These are phyloP conservation scores for Atrichornis clamosus DNA, from an alignment of 2,113 vertebrate species.

Conservation along the genomic window DNA sequence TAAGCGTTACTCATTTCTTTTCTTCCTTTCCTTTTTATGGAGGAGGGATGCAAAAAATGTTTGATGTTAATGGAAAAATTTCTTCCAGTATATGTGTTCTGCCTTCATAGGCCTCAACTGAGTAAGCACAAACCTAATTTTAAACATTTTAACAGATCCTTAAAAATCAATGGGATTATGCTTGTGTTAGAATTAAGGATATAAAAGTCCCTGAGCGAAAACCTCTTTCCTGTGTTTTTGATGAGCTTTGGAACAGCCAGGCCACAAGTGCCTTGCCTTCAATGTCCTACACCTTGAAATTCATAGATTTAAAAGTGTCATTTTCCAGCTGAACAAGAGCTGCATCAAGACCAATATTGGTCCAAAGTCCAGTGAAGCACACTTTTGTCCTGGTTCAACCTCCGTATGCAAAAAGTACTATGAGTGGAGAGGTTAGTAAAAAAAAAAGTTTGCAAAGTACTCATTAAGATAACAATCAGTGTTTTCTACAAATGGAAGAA, in stretches of 20 bases:
- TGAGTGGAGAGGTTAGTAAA: neutral
- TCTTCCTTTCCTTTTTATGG: slow-evolving; percentile 23
- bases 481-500: neutral
- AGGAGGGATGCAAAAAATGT: neutral
- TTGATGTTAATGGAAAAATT: slow-evolving; percentile 42
- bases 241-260: neutral
- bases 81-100: slow-evolving; percentile 29
- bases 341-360: neutral
- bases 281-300: neutral
- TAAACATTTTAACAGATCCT: neutral
- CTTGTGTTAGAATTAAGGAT: neutral
- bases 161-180: neutral
- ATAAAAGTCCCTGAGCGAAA: neutral
- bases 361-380: neutral
- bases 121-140: slow-evolving; percentile 29
- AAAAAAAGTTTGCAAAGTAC: neutral
- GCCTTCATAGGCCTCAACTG: neutral
- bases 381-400: neutral
- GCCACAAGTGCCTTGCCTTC: neutral
- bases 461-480: neutral
- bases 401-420: neutral
- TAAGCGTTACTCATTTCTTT: slow-evolving; percentile 55
- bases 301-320: neutral
- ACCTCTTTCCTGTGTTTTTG: neutral
- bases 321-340: neutral